These are phyloP conservation scores for Pagetopsis macropterus DNA, from an alignment of 2,797 vertebrate species.

Conservation along the genomic window DNA sequence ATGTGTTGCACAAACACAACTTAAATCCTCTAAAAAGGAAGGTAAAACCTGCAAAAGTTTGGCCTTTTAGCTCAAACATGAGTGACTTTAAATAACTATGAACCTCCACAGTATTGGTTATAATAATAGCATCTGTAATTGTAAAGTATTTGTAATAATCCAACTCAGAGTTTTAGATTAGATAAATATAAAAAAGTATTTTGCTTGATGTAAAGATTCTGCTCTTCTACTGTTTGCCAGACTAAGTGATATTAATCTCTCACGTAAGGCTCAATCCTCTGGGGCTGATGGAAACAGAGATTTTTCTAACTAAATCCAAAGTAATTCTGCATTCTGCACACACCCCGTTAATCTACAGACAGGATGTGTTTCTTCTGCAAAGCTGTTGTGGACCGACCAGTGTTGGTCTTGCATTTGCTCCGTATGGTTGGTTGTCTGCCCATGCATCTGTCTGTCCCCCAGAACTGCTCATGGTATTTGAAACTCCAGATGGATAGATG, in stretches of 20 bases:
- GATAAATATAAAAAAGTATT: slow-evolving; percentile 15
- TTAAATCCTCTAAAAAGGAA: neutral
- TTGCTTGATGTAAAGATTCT: neutral
- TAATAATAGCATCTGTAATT: neutral
- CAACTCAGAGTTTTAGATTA: neutral
- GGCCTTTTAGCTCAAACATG: neutral
- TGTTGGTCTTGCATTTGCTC: slow-evolving; percentile 33
- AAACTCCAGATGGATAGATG: slow-evolving; percentile 70
- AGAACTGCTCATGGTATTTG: slow-evolving; percentile 53
- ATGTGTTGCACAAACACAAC: neutral
- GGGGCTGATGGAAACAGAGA: slow-evolving; percentile 29
- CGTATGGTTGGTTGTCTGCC: slow-evolving; percentile 49
- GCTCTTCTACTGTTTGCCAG: slow-evolving; percentile 15
- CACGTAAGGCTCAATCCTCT: slow-evolving; percentile 19
- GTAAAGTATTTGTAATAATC: neutral
- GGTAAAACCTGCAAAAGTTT: neutral
- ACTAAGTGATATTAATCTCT: slow-evolving; percentile 48
- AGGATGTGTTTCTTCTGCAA: slow-evolving; percentile 31
- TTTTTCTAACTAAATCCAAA: slow-evolving; percentile 43
- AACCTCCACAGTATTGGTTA: neutral
- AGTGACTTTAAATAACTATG: neutral
- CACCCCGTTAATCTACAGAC: slow-evolving; percentile 41
- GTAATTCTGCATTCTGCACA: slow-evolving; percentile 37
- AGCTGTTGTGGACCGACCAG: slow-evolving; percentile 38
- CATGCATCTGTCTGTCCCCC: slow-evolving; percentile 51